Base-by-base conservation (phyloP, 2,113 vertebrate species). In the Nerophis ophidion region DNA sequence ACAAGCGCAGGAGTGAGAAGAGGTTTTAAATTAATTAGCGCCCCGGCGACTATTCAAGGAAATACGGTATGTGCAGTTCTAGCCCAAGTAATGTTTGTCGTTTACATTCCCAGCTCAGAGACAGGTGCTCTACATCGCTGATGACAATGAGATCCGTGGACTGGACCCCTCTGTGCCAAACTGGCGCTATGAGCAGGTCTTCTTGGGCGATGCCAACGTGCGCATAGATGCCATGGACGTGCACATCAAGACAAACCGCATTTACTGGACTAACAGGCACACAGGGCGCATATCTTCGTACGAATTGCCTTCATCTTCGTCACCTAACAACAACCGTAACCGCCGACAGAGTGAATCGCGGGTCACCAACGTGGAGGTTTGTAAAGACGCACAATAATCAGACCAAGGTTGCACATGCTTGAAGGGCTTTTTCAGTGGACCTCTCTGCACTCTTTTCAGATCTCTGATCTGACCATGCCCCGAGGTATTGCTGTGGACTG, bases 201-300 rank as follows among this genome's bases (percentile, higher is more conserved):
- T 98, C 88, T 93, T 96, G 86, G 97, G 97, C 0, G 95, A 98
- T 0, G 93, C 93, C 63, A 95, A 90, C 0, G 95, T 99, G 63
- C 94, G 97, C 72, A 98, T 99, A 0, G 93, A 98, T 0, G 94
- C 96, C 80, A 97, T 99, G 95, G 97, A 99, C 68, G 87, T 98
- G 53, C 93, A 98, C 0, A 86, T 97, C 74, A 98, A 98, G 84
- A 93, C 91, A 5, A 93, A 93, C 71, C 92, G 90, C 10, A 93
- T 99, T 82, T 99, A 93, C 73, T 98, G 95, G 96, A 99, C 95
- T 48, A 99, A 99, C 90, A 98, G 97, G 97, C 97, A 99, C 91
- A 99, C 93, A 0, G 93, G 93, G 48, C 90, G 90, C 40, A 97
- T 99, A 85, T 99, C 94, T 0, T 95, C 89, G 54, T 92, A 93